Percentiles rank a stretch among this genome's conserved stretches.
Conservation (phyloP, 2,797 vertebrate species). For the Tokudaia tokunoshimensis region DNA sequence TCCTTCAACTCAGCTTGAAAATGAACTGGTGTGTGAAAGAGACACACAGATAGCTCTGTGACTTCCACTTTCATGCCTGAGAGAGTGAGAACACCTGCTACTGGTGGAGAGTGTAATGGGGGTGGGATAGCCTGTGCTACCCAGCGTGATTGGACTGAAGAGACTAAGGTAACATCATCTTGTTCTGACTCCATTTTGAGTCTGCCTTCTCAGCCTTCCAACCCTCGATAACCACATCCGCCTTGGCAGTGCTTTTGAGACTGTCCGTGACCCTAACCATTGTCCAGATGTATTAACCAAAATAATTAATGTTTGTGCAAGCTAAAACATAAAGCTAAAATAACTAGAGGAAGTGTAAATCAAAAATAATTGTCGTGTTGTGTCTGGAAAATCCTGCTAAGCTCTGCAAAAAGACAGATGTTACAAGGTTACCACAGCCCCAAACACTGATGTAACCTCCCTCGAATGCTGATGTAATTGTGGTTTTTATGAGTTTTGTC, state of each 20-base stretch:
- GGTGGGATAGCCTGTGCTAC: not conserved
- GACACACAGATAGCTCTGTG: not conserved
- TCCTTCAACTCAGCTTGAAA: not conserved
- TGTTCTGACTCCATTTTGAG: not conserved
- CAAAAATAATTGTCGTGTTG: conserved; percentile 40
- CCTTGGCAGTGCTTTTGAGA: not conserved
- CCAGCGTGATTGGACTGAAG: no score
- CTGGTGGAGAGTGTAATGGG: not conserved
- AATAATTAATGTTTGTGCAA: conserved; percentile 30
- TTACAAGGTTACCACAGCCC: not conserved
- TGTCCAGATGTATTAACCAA: not conserved
- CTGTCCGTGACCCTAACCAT: not conserved
- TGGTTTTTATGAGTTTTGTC: not conserved
- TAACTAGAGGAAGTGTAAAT: conserved; percentile 37
- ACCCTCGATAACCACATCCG: not conserved
- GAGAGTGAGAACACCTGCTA: not conserved
- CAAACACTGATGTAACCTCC: not conserved
- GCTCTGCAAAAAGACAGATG: conserved; percentile 16
- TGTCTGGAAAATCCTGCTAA: conserved; percentile 36
- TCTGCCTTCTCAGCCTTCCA: not conserved
- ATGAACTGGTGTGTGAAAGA: not conserved
- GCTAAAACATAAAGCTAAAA: conserved; percentile 5
- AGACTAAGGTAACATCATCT: not conserved
- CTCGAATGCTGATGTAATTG: not conserved
- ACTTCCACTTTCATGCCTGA: not conserved